A percentile compares a stretch with the other conserved stretches of the same genome.
phyloP scores from a whole-genome alignment of 2,113 vertebrate species.

The Glaucidium brasilianum region DNA sequence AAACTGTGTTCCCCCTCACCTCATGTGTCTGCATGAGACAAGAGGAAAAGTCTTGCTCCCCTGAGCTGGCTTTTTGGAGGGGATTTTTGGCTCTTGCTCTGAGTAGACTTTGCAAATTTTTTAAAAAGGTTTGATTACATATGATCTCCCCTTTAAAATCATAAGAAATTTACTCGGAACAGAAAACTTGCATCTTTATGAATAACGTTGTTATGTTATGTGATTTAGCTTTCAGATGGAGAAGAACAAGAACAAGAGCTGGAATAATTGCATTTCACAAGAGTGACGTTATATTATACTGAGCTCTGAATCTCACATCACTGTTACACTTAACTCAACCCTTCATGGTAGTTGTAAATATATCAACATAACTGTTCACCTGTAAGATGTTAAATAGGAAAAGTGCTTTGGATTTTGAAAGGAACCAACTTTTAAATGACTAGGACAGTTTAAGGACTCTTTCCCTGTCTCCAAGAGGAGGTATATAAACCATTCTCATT shows the following conservation, averaged over 20 bases:
- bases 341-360: slow-evolving; percentile 64
- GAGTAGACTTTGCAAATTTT: neutral
- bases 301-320: slow-evolving; percentile 51
- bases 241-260: slow-evolving; percentile 61
- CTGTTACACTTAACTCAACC: slow-evolving; percentile 62
- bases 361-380: slow-evolving; percentile 42
- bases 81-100: neutral
- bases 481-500: neutral
- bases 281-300: slow-evolving; percentile 43
- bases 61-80: neutral
- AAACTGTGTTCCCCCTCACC: neutral
- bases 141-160: slow-evolving; percentile 30
- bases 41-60: neutral
- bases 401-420: slow-evolving; percentile 50
- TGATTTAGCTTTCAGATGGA: slow-evolving; percentile 45
- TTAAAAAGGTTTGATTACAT: neutral
- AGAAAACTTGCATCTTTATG: neutral
- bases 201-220: neutral
- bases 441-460: slow-evolving; percentile 52
- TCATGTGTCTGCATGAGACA: neutral
- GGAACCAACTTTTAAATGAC: slow-evolving; percentile 44
- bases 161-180: slow-evolving; percentile 20
- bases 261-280: slow-evolving; percentile 71
- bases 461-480: slow-evolving; percentile 54
- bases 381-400: slow-evolving; percentile 53